phyloP scores from a whole-genome alignment of 2,797 vertebrate genomes.

The Meriones psammophilus region DNA sequence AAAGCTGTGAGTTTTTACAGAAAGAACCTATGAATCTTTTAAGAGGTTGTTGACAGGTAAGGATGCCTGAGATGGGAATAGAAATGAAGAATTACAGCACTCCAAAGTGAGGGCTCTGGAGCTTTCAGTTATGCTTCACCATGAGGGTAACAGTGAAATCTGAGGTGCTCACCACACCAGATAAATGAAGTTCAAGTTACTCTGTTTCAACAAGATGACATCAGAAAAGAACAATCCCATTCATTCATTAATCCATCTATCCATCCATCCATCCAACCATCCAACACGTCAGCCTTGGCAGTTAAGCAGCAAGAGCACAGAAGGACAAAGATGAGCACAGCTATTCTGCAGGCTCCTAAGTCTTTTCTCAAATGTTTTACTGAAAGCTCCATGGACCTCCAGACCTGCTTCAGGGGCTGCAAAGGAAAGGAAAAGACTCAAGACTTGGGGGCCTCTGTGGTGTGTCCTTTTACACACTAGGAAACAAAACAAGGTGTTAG shows the following conservation, averaged over 20 bases:
- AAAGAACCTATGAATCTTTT: slow-evolving; percentile 65
- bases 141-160: slow-evolving; percentile 52
- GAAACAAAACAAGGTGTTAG: background rate
- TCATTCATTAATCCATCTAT: background rate
- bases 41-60: slow-evolving; percentile 57
- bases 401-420: background rate
- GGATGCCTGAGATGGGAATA: slow-evolving; percentile 6
- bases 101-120: background rate
- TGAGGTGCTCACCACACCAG: background rate
- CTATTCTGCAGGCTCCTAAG: background rate
- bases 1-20: slow-evolving; percentile 57
- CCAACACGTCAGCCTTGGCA: background rate
- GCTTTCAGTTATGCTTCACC: slow-evolving; percentile 49
- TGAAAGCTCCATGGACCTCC: background rate
- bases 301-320: background rate
- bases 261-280: slow-evolving; percentile 1
- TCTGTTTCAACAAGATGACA: slow-evolving; percentile 39
- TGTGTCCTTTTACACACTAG: background rate
- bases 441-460: background rate
- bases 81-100: slow-evolving; percentile 39
- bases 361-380: slow-evolving; percentile 19
- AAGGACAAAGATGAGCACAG: background rate
- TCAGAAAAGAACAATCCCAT: slow-evolving; percentile 3
- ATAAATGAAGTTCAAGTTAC: slow-evolving; percentile 15
- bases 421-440: slow-evolving; percentile 40